Evolutionary conservation across 2,113 vertebrate species (phyloP).

Genomic region (Neolamprologus ventralis): DNA sequence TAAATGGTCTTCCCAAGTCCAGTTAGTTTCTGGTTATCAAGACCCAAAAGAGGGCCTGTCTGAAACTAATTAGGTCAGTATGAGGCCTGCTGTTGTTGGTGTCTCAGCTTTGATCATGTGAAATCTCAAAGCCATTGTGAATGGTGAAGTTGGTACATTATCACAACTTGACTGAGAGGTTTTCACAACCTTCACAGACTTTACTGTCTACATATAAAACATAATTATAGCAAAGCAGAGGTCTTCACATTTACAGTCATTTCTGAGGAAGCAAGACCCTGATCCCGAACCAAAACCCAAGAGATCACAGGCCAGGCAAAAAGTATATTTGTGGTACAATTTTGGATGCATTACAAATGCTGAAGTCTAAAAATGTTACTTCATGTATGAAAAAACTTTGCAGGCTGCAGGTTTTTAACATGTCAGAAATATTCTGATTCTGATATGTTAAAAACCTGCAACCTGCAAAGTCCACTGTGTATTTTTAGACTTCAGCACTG

Average conservation of each 20-base stretch:
- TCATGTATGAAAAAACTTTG: neutral
- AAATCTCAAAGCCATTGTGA: neutral
- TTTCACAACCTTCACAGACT: neutral
- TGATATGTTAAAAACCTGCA: neutral
- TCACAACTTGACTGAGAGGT: neutral
- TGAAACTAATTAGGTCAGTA: neutral
- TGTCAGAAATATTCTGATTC: neutral
- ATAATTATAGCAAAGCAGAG: neutral
- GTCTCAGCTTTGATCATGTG: neutral
- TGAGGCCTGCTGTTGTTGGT: neutral
- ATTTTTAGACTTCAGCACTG: neutral
- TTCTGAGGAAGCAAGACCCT: neutral
- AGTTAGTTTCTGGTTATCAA: neutral
- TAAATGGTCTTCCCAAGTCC: neutral
- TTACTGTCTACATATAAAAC: neutral
- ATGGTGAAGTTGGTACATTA: neutral
- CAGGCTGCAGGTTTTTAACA: neutral
- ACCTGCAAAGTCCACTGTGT: neutral
- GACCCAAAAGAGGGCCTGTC: neutral
- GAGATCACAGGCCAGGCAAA: neutral
- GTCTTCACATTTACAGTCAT: neutral
- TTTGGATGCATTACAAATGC: neutral
- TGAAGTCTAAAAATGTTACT: neutral
- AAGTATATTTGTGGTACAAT: neutral
- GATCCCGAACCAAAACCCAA: neutral